Evolutionary conservation across 2,113 vertebrate genomes (phyloP).

Genomic region (Sphaerodactylus townsendi): DNA sequence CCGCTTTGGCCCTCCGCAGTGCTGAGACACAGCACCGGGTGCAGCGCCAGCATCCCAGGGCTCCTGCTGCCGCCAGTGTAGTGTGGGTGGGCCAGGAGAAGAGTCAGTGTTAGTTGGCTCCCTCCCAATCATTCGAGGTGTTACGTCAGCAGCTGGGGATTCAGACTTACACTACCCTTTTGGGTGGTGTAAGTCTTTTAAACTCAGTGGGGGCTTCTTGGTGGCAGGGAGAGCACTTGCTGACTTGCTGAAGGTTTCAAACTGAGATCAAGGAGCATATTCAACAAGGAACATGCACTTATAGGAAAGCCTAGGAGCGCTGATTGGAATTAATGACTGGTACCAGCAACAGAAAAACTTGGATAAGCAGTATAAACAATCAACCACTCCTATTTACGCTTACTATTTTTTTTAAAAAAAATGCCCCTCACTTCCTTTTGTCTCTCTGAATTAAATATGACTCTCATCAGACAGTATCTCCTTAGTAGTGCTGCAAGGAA

Average conservation of each 20-base stretch:
- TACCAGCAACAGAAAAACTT: slow-evolving; percentile 69
- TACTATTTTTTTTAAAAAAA: slow-evolving; percentile 43
- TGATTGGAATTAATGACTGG: slow-evolving; percentile 66
- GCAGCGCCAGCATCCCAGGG: too few relatives aligned
- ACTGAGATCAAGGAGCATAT: slow-evolving; percentile 1
- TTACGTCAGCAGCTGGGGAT: too few relatives aligned
- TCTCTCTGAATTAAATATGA: slow-evolving; percentile 57
- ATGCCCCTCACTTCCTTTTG: slow-evolving; percentile 55
- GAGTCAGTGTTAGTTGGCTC: too few relatives aligned
- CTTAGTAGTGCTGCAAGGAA: slow-evolving; percentile 57
- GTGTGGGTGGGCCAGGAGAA: too few relatives aligned
- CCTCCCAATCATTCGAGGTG: too few relatives aligned
- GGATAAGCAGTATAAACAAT: slow-evolving; percentile 47
- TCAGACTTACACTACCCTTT: too few relatives aligned
- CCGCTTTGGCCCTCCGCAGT: too few relatives aligned
- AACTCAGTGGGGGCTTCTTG: too few relatives aligned
- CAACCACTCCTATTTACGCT: slow-evolving; percentile 49
- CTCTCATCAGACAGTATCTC: slow-evolving; percentile 50
- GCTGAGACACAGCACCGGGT: too few relatives aligned
- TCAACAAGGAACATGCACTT: not conserved
- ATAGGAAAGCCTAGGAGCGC: slow-evolving; percentile 47
- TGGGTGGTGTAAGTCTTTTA: too few relatives aligned
- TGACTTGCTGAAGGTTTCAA: not conserved
- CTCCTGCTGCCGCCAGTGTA: too few relatives aligned
- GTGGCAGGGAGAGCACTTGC: too few relatives aligned